Conservation (phyloP, 2,888 invertebrate species). For the Aspidiotus destructor region DNA sequence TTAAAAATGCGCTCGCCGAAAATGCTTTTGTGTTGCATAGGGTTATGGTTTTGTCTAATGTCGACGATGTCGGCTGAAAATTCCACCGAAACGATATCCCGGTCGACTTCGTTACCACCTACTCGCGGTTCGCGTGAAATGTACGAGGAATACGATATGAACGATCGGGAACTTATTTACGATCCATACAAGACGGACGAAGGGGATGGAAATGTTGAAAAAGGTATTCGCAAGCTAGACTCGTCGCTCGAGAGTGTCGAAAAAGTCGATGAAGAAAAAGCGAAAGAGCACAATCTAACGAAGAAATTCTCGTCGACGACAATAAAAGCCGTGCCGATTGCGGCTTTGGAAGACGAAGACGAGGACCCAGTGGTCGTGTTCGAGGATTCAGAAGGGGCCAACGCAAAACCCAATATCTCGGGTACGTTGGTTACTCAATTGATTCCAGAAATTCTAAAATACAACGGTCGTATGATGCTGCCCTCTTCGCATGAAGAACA, state of each 20-base stretch:
- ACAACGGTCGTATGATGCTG: slow-evolving; percentile 21
- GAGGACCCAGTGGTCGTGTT: slow-evolving; percentile 12
- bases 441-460: slow-evolving; percentile 30
- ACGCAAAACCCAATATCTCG: slow-evolving; percentile 10
- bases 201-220: slow-evolving; percentile 15
- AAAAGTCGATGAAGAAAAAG: slow-evolving; percentile 6
- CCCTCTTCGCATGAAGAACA: slow-evolving; percentile 8
- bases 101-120: background rate
- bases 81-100: background rate
- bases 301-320: background rate
- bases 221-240: slow-evolving; percentile 24
- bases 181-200: slow-evolving; percentile 7
- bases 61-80: slow-evolving; percentile 3
- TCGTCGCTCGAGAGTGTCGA: slow-evolving; percentile 4
- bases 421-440: slow-evolving; percentile 15
- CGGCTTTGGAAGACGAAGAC: background rate
- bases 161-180: slow-evolving; percentile 10
- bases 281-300: background rate
- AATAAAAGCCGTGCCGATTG: background rate
- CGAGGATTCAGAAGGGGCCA: slow-evolving; percentile 15
- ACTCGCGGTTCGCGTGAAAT: slow-evolving; percentile 5
- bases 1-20: background rate
- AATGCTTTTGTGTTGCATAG: slow-evolving; percentile 17
- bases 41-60: slow-evolving; percentile 15
- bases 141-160: slow-evolving; percentile 24